phyloP scores from a whole-genome alignment of 2,888 invertebrate genomes.

The Agriopis leucophaearia region DNA sequence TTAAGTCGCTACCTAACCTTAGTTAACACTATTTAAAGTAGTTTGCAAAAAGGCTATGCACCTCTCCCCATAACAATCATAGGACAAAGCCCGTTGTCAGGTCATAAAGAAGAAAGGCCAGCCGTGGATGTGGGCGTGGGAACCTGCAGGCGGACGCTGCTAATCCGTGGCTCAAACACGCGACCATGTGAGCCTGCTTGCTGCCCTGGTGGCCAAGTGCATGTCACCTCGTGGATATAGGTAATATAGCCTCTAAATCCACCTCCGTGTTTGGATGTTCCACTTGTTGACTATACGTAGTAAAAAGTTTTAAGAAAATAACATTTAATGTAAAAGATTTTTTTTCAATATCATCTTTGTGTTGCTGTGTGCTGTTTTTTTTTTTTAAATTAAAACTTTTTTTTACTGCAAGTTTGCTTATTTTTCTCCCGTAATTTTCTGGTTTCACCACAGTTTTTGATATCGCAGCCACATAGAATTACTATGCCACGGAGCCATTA shows the following conservation, averaged over 20 bases:
- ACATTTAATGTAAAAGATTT: not conserved
- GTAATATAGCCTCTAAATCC: not conserved
- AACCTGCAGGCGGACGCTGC: conserved; percentile 74
- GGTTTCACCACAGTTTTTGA: no score
- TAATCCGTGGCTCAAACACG: conserved; percentile 78
- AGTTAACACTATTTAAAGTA: not conserved
- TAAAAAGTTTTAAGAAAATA: not conserved
- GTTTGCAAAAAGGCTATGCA: conserved; percentile 16
- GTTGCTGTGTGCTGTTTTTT: no score
- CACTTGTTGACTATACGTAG: conserved; percentile 39
- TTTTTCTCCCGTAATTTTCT: no score
- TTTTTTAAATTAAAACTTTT: no score
- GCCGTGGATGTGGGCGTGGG: conserved; percentile 46
- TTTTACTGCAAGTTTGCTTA: no score
- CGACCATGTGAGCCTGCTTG: conserved; percentile 50
- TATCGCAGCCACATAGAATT: no score
- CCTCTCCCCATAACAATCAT: conserved; percentile 21
- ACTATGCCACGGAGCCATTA: no score
- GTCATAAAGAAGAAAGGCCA: conserved; percentile 71
- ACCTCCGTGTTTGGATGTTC: conserved; percentile 34
- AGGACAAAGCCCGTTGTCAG: conserved; percentile 31
- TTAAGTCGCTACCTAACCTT: not conserved
- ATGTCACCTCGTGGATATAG: not conserved
- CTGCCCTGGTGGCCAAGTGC: conserved; percentile 3
- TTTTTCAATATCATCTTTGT: no score